Conservation (phyloP, 2,888 invertebrate species). For the Hypolimnas misippus region DNA sequence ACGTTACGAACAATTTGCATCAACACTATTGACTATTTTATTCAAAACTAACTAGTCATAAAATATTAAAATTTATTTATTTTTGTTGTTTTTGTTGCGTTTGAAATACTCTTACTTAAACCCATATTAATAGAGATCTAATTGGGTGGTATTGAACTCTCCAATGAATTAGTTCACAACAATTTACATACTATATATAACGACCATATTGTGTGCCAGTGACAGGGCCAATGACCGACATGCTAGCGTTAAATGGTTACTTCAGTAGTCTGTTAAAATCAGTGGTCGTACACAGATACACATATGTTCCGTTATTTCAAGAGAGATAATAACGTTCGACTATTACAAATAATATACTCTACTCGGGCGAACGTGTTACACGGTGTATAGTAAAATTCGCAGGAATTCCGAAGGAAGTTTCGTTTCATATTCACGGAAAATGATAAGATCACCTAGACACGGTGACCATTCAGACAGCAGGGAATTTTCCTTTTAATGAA, state of each 20-base stretch:
- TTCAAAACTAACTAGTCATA: not conserved
- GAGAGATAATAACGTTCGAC: conserved; percentile 15
- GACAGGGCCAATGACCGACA: conserved; percentile 69
- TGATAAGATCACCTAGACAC: conserved; percentile 17
- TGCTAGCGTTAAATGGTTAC: conserved; percentile 53
- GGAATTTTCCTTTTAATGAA: not conserved
- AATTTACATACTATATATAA: conserved; percentile 60
- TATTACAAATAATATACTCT: not conserved
- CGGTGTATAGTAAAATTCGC: conserved; percentile 20
- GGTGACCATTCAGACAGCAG: not conserved
- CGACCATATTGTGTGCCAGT: conserved; percentile 56
- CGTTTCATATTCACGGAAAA: conserved; percentile 14
- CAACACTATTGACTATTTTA: not conserved
- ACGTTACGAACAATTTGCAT: not conserved
- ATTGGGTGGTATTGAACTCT: conserved; percentile 51
- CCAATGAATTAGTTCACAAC: conserved; percentile 59
- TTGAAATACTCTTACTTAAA: conserved; percentile 1
- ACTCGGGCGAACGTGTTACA: conserved; percentile 1
- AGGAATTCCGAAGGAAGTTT: conserved; percentile 15
- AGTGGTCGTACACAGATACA: conserved; percentile 3
- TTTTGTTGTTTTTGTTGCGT: not conserved
- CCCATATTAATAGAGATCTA: not conserved
- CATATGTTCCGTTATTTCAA: conserved; percentile 14
- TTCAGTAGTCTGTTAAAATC: conserved; percentile 44
- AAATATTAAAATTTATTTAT: not conserved